Evolutionary conservation across 2,797 vertebrate species (phyloP).

Genomic region (Acestrorhynchus altus): DNA sequence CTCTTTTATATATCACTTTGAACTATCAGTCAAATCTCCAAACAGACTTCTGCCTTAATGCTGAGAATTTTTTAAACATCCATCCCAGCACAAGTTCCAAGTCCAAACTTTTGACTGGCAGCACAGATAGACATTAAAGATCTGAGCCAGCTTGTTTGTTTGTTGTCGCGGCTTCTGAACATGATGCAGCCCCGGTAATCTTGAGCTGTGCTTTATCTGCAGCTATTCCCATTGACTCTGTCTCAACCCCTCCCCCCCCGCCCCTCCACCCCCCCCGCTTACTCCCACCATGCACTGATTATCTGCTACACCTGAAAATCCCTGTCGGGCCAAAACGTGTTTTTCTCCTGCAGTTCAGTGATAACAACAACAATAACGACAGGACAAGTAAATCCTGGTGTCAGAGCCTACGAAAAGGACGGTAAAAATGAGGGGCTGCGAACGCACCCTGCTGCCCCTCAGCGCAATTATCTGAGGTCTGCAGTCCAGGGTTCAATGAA

Average conservation of each 20-base stretch:
- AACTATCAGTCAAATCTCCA: no score
- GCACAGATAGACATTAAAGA: constrained; percentile 21
- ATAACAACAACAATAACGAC: constrained; percentile 63
- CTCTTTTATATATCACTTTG: no score
- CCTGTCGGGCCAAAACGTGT: constrained; percentile 56
- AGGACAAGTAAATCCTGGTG: constrained; percentile 56
- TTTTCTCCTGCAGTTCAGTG: constrained; percentile 53
- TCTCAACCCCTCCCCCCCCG: neutral
- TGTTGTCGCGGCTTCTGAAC: constrained; percentile 24
- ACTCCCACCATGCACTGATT: constrained; percentile 34
- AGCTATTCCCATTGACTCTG: constrained; percentile 42
- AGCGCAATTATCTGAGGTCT: constrained; percentile 60
- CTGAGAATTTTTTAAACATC: no score
- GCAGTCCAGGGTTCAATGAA: constrained; percentile 57
- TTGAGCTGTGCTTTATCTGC: constrained; percentile 52
- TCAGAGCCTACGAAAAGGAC: constrained; percentile 52
- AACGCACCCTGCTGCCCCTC: constrained; percentile 18
- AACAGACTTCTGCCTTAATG: no score
- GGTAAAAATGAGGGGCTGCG: constrained; percentile 5
- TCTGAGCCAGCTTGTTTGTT: constrained; percentile 37
- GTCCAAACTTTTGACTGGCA: neutral
- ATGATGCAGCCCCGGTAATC: constrained; percentile 43
- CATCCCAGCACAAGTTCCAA: no score
- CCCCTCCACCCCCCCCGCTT: neutral
- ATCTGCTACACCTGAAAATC: constrained; percentile 59